A percentile compares a stretch with the other conserved stretches of the same genome.
Evolutionary conservation across 2,888 invertebrate genomes (phyloP).

Genomic region (Tenodera sinensis): DNA sequence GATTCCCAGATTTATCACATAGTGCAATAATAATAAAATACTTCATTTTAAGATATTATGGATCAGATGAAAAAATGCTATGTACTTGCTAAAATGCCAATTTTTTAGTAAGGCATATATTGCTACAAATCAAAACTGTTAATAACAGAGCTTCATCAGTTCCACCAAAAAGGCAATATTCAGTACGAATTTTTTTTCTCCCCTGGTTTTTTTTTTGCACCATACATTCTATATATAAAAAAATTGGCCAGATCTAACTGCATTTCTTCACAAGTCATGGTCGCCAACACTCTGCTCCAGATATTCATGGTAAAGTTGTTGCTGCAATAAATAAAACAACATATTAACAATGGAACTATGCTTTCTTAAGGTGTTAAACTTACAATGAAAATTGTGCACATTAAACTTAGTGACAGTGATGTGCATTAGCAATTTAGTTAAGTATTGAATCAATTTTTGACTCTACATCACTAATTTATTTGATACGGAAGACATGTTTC

Average conservation of each 20-base stretch:
- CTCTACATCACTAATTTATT: no score
- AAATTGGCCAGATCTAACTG: neutral
- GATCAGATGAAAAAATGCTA: neutral
- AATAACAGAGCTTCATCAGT: neutral
- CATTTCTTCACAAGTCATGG: constrained; percentile 42
- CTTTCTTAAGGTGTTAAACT: no score
- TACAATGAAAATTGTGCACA: no score
- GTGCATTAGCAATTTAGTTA: no score
- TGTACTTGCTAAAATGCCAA: neutral
- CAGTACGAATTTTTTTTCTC: neutral
- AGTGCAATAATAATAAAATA: neutral
- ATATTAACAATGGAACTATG: neutral
- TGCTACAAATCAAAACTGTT: neutral
- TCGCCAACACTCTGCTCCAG: constrained; percentile 50
- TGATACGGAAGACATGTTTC: no score
- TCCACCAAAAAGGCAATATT: neutral
- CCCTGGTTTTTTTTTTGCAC: no score
- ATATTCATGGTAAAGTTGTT: constrained; percentile 48
- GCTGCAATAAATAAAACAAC: constrained; percentile 36
- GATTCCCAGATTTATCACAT: neutral
- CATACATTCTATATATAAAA: neutral
- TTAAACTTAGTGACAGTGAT: no score
- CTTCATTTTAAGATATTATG: neutral
- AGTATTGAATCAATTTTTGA: no score
- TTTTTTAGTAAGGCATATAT: neutral